Conservation (phyloP, 1,140 invertebrate genomes). For the Saccostrea echinata region DNA sequence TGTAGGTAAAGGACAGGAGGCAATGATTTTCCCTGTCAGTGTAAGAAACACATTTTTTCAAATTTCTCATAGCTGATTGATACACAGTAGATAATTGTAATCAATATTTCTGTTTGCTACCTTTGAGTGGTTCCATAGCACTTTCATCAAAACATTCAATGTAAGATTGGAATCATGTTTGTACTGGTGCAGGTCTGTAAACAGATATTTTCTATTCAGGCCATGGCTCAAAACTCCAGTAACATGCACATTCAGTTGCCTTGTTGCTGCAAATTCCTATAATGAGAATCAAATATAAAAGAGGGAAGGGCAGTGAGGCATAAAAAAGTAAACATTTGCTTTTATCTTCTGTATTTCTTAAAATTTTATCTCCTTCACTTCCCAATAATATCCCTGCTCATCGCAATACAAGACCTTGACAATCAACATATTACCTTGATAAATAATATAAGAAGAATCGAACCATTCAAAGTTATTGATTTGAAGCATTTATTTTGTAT, state of each 20-base stretch:
- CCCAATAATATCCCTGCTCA: no score
- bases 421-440: no score
- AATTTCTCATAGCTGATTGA: neutral
- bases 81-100: neutral
- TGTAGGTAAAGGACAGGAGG: conserved; percentile 57
- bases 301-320: neutral
- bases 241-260: conserved; percentile 3
- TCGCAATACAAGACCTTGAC: no score
- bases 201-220: neutral
- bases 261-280: conserved; percentile 21
- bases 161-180: conserved; percentile 44
- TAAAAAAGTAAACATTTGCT: no score
- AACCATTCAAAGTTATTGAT: no score
- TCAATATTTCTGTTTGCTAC: neutral
- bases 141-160: conserved; percentile 25
- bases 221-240: conserved; percentile 36
- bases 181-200: conserved; percentile 22
- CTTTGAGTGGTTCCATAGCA: conserved; percentile 3
- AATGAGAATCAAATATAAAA: no score
- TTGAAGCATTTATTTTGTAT: no score
- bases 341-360: no score
- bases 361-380: no score
- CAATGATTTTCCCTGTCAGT: conserved; percentile 47
- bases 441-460: no score
- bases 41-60: neutral